These are phyloP conservation scores for Bombus pascuorum DNA, from an alignment of 1,140 invertebrate genomes.

Conservation along the genomic window DNA sequence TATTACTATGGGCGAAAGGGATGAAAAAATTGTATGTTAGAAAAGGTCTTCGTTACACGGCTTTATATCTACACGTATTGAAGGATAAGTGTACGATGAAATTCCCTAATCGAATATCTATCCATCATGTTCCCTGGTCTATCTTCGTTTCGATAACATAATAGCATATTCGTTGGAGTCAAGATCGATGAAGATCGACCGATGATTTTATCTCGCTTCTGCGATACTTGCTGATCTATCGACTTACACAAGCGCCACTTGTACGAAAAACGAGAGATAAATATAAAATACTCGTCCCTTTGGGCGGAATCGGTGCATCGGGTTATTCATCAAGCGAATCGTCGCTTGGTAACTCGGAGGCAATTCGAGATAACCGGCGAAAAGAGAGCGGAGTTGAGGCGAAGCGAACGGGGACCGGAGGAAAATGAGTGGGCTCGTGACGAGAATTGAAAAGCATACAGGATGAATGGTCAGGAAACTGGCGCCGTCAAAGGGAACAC, in stretches of 20 bases:
- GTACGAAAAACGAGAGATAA: background rate
- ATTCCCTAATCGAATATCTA: background rate
- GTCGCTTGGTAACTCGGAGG: background rate
- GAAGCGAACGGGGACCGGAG: background rate
- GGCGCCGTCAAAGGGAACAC: conserved; percentile 34
- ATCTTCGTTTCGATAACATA: background rate
- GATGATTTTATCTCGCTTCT: background rate
- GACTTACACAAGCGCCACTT: background rate
- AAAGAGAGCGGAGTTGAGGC: background rate
- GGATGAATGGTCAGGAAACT: conserved; percentile 42
- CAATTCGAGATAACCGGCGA: background rate
- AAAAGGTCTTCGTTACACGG: too few species aligned
- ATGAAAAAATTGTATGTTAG: too few species aligned
- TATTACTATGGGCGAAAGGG: too few species aligned
- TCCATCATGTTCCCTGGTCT: background rate
- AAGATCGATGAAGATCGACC: conserved; percentile 6
- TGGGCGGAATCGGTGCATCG: background rate
- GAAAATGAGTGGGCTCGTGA: conserved; percentile 45
- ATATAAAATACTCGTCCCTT: background rate
- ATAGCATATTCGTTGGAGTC: background rate
- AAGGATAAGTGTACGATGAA: background rate
- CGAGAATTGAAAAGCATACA: conserved; percentile 46
- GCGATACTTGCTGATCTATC: background rate
- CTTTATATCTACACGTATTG: background rate
- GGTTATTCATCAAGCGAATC: conserved; percentile 5